Percentiles rank a stretch among this genome's conserved stretches.
These are phyloP conservation scores for Synanthedon vespiformis DNA, from an alignment of 2,888 invertebrate genomes.

Conservation along the genomic window DNA sequence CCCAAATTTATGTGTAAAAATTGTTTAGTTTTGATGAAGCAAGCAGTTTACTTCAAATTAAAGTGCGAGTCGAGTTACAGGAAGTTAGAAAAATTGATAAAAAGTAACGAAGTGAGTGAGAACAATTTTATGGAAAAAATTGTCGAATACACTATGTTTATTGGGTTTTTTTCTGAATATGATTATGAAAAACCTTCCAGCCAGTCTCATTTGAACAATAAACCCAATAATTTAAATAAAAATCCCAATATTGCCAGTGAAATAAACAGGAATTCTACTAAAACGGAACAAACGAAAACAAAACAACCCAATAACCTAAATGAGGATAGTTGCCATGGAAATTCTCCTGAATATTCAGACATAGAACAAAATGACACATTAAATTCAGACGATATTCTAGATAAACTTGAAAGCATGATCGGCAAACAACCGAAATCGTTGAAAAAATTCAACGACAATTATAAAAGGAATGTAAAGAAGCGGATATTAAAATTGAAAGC, in stretches of 20 bases:
- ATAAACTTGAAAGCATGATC: neutral
- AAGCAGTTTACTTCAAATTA: conserved; percentile 43
- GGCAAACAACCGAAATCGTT: neutral
- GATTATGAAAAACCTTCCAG: neutral
- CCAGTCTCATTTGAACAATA: neutral
- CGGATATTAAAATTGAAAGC: neutral
- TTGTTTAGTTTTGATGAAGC: conserved; percentile 37
- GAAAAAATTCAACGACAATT: neutral
- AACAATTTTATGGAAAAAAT: conserved; percentile 21
- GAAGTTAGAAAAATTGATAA: conserved; percentile 17
- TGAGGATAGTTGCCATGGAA: neutral
- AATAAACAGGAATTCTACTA: neutral
- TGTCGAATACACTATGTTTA: conserved; percentile 29
- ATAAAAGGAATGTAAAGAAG: neutral
- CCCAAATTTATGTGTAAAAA: conserved; percentile 40
- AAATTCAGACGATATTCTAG: neutral
- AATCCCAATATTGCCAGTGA: neutral
- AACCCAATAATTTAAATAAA: neutral
- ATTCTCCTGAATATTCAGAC: neutral
- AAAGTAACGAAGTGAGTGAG: conserved; percentile 5
- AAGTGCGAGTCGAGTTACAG: conserved; percentile 40
- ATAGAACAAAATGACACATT: neutral
- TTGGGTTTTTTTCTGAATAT: conserved; percentile 13
- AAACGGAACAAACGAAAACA: neutral
- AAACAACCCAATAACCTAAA: neutral